A percentile compares a stretch with the other conserved stretches of the same genome.
Evolutionary conservation across 1,140 invertebrate species (phyloP).

Genomic region (Lepidurus packardi): DNA sequence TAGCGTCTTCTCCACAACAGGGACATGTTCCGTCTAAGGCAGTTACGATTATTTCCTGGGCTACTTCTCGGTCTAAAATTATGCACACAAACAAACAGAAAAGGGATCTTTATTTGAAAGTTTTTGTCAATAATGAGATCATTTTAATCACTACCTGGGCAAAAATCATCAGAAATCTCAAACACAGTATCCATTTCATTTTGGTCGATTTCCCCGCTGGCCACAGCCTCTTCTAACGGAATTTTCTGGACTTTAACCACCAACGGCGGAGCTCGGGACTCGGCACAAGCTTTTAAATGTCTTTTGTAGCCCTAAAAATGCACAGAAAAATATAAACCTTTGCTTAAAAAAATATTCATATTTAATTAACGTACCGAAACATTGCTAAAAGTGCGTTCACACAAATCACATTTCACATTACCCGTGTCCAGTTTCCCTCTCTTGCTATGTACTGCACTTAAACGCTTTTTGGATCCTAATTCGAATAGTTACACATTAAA

Average conservation of each 20-base stretch:
- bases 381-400: constrained; percentile 35
- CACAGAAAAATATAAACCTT: background rate
- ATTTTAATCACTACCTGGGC: constrained; percentile 40
- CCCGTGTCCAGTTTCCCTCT: constrained; percentile 26
- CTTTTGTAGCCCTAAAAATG: constrained; percentile 32
- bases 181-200: background rate
- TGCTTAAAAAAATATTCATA: background rate
- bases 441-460: background rate
- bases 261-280: constrained; percentile 29
- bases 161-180: background rate
- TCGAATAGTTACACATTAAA: too few species aligned
- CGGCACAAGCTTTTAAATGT: constrained; percentile 32
- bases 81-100: too few species aligned
- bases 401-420: constrained; percentile 33
- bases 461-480: background rate
- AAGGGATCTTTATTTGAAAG: too few species aligned
- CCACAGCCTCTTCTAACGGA: background rate
- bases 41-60: constrained; percentile 24
- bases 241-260: constrained; percentile 34
- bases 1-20: constrained; percentile 51
- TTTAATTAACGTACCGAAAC: constrained; percentile 32
- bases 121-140: too few species aligned
- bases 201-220: constrained; percentile 9
- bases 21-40: constrained; percentile 43
- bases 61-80: background rate